Conservation (phyloP, 2,797 vertebrate genomes). For the Australoheros facetus region DNA sequence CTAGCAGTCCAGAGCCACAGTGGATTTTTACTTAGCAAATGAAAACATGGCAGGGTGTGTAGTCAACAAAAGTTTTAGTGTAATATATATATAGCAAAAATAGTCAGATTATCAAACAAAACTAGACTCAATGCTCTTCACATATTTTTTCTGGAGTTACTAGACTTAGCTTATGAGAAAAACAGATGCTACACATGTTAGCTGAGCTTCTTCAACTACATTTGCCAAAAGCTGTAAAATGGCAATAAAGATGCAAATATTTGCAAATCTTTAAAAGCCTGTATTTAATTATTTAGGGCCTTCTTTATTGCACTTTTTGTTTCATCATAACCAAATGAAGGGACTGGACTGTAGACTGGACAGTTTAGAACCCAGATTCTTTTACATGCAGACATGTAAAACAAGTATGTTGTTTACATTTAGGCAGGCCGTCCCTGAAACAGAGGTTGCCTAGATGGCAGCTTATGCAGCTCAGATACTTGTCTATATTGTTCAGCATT, state of each 20-base stretch:
- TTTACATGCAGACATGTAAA: background rate
- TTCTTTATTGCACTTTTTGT: background rate
- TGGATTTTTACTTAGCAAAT: constrained; percentile 6
- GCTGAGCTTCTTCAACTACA: background rate
- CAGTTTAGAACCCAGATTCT: background rate
- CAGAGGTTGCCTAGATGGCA: background rate
- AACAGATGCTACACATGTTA: background rate
- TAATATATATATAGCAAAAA: background rate
- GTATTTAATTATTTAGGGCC: background rate
- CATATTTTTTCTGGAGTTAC: background rate
- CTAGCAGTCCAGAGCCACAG: background rate
- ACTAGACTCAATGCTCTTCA: background rate
- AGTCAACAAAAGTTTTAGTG: background rate
- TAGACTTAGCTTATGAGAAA: background rate
- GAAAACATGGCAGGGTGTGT: background rate
- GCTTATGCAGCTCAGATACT: background rate
- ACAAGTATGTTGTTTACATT: background rate
- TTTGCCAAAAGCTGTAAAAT: no score
- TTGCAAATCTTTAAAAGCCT: background rate
- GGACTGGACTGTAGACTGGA: background rate
- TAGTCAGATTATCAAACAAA: background rate
- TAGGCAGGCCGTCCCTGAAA: background rate
- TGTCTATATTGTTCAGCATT: background rate
- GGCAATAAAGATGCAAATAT: background rate
- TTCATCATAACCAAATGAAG: background rate